phyloP scores from a whole-genome alignment of 2,113 vertebrate genomes.

The Xiphophorus maculatus region DNA sequence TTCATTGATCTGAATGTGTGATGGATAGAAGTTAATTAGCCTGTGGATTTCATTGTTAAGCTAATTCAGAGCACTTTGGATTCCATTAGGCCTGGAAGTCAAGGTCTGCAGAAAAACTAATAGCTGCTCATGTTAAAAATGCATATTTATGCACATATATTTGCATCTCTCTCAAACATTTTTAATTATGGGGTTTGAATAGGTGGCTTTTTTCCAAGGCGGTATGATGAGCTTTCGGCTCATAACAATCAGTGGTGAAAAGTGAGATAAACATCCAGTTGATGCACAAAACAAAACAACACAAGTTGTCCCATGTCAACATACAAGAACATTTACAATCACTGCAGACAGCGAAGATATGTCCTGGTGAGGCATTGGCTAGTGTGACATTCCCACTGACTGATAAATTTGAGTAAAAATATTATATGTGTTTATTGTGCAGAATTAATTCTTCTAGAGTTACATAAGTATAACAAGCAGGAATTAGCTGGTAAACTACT shows the following conservation, averaged over 20 bases:
- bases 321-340: constrained; percentile 29
- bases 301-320: constrained; percentile 40
- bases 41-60: constrained; percentile 60
- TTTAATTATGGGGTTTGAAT: constrained; percentile 77
- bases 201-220: constrained; percentile 63
- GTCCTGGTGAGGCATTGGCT: too few relatives aligned
- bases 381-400: too few relatives aligned
- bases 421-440: neutral
- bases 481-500: too few relatives aligned
- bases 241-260: constrained; percentile 48
- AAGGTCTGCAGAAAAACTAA: constrained; percentile 59
- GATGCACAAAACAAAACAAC: constrained; percentile 1
- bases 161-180: constrained; percentile 79
- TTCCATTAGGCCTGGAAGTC: constrained; percentile 65
- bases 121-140: constrained; percentile 61
- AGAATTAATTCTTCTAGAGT: neutral
- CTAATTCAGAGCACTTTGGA: constrained; percentile 65
- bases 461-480: neutral
- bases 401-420: too few relatives aligned
- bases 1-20: constrained; percentile 17
- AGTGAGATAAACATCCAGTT: constrained; percentile 36
- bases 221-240: constrained; percentile 59
- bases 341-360: neutral
- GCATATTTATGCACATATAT: constrained; percentile 79
- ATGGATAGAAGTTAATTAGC: constrained; percentile 54